Percentiles rank a stretch among this genome's conserved stretches.
phyloP scores from a whole-genome alignment of 2,888 invertebrate species.

The Drosophila neonasuta region DNA sequence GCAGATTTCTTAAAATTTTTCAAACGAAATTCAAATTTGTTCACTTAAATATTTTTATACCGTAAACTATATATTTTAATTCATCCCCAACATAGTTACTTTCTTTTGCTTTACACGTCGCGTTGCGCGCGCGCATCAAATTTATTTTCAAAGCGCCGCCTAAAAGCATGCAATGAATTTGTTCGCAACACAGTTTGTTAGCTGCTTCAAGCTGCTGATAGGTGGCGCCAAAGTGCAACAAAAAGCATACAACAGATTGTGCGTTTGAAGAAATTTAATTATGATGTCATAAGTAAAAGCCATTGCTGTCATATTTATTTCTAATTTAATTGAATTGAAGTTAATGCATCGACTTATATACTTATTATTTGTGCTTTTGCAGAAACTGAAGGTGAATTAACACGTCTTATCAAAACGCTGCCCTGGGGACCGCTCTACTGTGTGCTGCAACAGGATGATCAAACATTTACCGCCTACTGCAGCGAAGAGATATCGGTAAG shows the following conservation, averaged over 20 bases:
- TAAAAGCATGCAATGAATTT: constrained; percentile 48
- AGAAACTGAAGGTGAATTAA: constrained; percentile 83
- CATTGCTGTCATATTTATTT: background rate
- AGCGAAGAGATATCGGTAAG: constrained; percentile 89
- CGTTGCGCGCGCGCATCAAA: constrained; percentile 19
- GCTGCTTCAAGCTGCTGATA: background rate
- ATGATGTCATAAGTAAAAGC: background rate
- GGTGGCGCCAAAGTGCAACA: constrained; percentile 39
- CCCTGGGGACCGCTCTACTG: constrained; percentile 88
- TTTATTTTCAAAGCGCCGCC: constrained; percentile 25
- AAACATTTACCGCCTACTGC: constrained; percentile 87
- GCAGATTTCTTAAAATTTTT: no score
- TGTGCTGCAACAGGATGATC: constrained; percentile 88
- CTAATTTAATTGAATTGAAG: no score
- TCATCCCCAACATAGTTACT: no score
- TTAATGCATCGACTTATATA: no score
- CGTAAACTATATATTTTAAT: no score
- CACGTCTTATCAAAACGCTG: constrained; percentile 79
- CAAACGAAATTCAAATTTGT: no score
- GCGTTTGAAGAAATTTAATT: constrained; percentile 76
- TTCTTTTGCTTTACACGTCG: background rate
- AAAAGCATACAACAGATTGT: background rate
- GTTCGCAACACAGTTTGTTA: accelerated
- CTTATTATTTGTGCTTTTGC: constrained; percentile 39
- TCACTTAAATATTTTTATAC: no score